phyloP scores from a whole-genome alignment of 2,113 vertebrate genomes.

The Irena cyanogastra region DNA sequence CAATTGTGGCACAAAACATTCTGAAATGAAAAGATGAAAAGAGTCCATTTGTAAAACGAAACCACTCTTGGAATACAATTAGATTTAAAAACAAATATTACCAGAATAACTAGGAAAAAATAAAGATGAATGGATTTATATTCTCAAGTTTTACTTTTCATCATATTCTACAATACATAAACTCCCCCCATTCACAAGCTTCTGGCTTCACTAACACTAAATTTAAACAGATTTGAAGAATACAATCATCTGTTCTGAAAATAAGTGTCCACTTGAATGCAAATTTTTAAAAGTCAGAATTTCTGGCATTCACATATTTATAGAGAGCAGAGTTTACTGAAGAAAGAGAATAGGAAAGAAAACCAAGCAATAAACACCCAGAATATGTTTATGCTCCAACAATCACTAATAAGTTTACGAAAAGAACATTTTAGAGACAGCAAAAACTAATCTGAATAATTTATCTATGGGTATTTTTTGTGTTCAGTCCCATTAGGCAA shows the following conservation, averaged over 20 bases:
- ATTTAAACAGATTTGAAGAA: constrained; percentile 26
- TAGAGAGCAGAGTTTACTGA: background rate
- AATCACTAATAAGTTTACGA: background rate
- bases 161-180: background rate
- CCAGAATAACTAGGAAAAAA: background rate
- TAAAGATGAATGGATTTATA: constrained; percentile 5
- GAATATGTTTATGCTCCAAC: background rate
- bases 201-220: background rate
- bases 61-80: background rate
- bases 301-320: background rate
- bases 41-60: background rate
- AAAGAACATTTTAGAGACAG: background rate
- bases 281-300: constrained; percentile 15
- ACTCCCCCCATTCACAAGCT: background rate
- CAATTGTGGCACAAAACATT: background rate
- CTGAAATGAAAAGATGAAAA: constrained; percentile 7
- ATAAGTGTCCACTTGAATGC: constrained; percentile 21
- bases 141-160: background rate
- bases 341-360: background rate
- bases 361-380: constrained; percentile 6
- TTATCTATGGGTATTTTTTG: background rate
- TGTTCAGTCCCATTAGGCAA: background rate
- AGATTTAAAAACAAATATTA: background rate
- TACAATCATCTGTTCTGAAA: background rate
- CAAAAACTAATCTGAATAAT: constrained; percentile 10